Conservation (phyloP, 2,113 vertebrate species). For the Phrynosoma platyrhinos region DNA sequence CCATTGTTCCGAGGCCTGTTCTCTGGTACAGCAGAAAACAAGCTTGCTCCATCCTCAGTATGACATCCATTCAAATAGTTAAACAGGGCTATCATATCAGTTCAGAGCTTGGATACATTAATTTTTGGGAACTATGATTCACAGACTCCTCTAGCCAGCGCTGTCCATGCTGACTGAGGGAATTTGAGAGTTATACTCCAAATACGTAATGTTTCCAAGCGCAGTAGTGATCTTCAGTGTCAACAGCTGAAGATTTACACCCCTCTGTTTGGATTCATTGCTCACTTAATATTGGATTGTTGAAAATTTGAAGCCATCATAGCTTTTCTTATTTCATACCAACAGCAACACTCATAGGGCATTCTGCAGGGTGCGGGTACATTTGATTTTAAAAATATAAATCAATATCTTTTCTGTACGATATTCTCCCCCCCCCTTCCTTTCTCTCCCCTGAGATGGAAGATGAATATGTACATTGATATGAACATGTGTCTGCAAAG, state of each 20-base stretch:
- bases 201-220: too few species aligned
- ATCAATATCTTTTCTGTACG: background rate
- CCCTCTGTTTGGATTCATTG: background rate
- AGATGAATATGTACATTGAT: background rate
- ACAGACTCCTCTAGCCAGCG: too few species aligned
- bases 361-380: background rate
- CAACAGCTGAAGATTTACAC: background rate
- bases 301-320: background rate
- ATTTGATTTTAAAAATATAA: background rate
- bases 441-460: background rate
- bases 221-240: background rate
- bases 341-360: background rate
- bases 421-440: background rate
- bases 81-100: too few species aligned
- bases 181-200: too few species aligned
- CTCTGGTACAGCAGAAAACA: too few species aligned
- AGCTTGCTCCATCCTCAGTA: too few species aligned
- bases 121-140: too few species aligned
- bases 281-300: background rate
- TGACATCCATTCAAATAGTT: too few species aligned
- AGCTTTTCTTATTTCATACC: background rate
- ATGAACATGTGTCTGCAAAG: background rate
- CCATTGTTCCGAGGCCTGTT: too few species aligned
- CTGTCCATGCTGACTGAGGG: too few species aligned
- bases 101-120: too few species aligned